phyloP scores from a whole-genome alignment of 2,888 invertebrate genomes.

The Ormia ochracea region DNA sequence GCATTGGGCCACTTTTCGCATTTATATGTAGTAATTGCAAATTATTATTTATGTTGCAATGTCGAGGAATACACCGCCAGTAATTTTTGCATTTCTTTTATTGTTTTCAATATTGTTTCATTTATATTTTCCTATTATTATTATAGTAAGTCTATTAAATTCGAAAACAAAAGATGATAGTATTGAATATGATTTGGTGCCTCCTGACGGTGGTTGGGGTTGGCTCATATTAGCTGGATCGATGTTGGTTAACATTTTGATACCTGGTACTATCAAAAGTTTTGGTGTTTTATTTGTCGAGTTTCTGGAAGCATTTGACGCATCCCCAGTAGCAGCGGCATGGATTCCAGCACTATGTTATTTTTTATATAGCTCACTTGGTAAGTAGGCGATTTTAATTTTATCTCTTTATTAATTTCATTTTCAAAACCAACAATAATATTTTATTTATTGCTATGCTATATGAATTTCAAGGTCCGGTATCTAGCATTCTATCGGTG shows the following conservation, averaged over 20 bases:
- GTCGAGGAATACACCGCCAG: too few relatives aligned
- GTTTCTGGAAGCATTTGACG: constrained; percentile 86
- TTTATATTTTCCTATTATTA: not conserved
- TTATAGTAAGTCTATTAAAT: constrained; percentile 68
- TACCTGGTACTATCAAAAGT: constrained; percentile 91
- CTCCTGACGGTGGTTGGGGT: constrained; percentile 90
- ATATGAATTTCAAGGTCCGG: constrained; percentile 80
- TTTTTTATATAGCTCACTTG: constrained; percentile 91
- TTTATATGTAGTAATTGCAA: too few relatives aligned
- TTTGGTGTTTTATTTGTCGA: constrained; percentile 91
- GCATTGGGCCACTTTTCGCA: too few relatives aligned
- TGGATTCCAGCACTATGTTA: constrained; percentile 93
- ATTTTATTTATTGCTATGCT: not conserved
- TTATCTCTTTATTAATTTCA: too few relatives aligned
- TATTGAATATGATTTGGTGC: constrained; percentile 84
- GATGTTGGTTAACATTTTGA: constrained; percentile 88
- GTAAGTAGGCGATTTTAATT: constrained; percentile 75
- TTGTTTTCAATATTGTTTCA: too few relatives aligned
- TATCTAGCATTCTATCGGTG: constrained; percentile 89
- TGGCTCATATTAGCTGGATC: constrained; percentile 86
- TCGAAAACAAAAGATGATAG: constrained; percentile 68
- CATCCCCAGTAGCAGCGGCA: constrained; percentile 84
- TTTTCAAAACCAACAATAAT: too few relatives aligned
- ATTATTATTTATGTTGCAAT: too few relatives aligned
- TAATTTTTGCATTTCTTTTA: too few relatives aligned